A percentile compares a stretch with the other conserved stretches of the same genome.
phyloP scores from a whole-genome alignment of 1,140 invertebrate species.

The Phenacoccus solenopsis region DNA sequence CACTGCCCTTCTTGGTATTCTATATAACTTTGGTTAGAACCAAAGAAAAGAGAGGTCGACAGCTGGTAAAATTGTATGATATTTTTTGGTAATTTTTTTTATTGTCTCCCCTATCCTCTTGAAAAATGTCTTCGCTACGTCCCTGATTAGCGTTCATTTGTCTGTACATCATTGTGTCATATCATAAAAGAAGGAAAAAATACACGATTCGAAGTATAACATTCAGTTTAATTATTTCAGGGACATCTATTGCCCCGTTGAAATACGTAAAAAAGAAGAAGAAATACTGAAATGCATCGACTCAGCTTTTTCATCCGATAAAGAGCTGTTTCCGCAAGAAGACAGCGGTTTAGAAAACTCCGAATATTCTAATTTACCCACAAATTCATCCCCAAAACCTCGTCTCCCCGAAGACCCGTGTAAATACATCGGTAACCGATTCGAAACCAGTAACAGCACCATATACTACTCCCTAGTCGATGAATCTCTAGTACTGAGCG shows the following conservation, averaged over 20 bases:
- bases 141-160: no score
- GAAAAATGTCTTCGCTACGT: no score
- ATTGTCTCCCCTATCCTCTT: no score
- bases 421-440: background rate
- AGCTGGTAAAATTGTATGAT: no score
- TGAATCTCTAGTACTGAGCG: background rate
- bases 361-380: background rate
- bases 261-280: constrained; percentile 3
- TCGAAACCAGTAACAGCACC: background rate
- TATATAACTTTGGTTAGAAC: no score
- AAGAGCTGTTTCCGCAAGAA: background rate
- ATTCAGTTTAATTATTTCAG: no score
- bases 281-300: constrained; percentile 7
- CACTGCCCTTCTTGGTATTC: no score
- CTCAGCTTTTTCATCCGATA: background rate
- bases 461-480: background rate
- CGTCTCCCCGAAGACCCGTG: background rate
- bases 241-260: background rate
- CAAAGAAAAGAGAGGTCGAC: no score
- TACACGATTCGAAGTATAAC: no score
- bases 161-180: no score
- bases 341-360: background rate
- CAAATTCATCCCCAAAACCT: background rate
- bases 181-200: no score
- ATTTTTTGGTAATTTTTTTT: no score